Base-by-base conservation (phyloP, 2,888 invertebrate genomes). In the Volucella zonaria region DNA sequence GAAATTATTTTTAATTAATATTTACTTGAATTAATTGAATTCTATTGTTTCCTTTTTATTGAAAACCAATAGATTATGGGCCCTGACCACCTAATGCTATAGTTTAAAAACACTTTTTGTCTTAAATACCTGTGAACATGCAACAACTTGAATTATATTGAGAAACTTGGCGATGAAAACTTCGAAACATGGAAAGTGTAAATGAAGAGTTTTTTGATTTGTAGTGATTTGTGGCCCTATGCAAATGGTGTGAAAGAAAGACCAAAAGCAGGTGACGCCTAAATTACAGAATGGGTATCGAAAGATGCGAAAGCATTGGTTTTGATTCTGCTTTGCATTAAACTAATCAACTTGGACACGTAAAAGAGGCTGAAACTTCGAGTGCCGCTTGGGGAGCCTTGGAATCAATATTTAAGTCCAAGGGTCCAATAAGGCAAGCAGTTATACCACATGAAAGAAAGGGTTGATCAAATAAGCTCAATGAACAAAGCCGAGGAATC, bases 241-340 rank as follows among this genome's bases (percentile, higher is more conserved):
- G 58, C 42, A 38, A 62, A 10, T 38, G 77, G 67, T 49, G 40
- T 10, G 11, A 64, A 49, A 49, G 38, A 38, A 1, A 49, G 40
- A n/a, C 64, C 64, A 12, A 49, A 49, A 49, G n/a, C 11, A 1
- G 40, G 40, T 1, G 38, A 49, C 9, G 15, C 31, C 15, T 4
- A 49, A 38, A 64, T 38, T 12, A 10, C 40, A 38, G 54, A 61
- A 11, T 76, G 81, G 76, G n/a, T 18, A 11, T 18, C 3, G 3
- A 76, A 82, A 38, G 66, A 81, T 62, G 59, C 18, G 14, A 76
- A 71, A 56, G 81, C 76, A 42, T 61, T 81, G n/a, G 71, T 76
- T 11, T 31, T 58, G 11, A 70, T 81, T 12, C 31, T 71, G n/a
- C 58, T n/a, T n/a, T n/a, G n/a, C n/a, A n/a, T n/a, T n/a, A n/a